A percentile compares a stretch with the other conserved stretches of the same genome.
Conservation (phyloP, 2,888 invertebrate genomes). For the Caradrina clavipalpis region DNA sequence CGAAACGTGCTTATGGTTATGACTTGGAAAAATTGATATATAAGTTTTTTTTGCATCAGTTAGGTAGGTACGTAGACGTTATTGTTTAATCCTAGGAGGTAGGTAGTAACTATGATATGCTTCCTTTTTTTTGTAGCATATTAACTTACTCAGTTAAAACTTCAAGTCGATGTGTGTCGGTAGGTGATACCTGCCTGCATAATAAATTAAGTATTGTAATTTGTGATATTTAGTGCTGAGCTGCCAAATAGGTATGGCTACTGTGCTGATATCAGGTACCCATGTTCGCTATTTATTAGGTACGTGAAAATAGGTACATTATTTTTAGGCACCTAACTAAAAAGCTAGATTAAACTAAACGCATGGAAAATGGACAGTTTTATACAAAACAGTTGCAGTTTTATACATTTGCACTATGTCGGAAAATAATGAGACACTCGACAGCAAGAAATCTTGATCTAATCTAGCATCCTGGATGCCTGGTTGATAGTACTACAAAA, state of each 20-base stretch:
- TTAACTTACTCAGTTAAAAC: neutral
- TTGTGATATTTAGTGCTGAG: too few relatives aligned
- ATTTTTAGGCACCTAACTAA: too few relatives aligned
- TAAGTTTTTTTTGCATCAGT: slow-evolving; percentile 18
- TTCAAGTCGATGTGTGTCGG: too few relatives aligned
- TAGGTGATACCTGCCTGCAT: too few relatives aligned
- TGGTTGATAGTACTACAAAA: neutral
- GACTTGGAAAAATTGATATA: slow-evolving; percentile 22
- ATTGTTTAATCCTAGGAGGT: slow-evolving; percentile 11
- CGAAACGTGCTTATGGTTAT: slow-evolving; percentile 41
- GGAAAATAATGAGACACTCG: neutral
- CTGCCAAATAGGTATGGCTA: too few relatives aligned
- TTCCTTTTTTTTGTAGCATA: neutral
- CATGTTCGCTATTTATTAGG: too few relatives aligned
- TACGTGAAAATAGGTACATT: neutral
- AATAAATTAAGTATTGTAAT: too few relatives aligned
- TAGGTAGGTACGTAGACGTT: slow-evolving; percentile 9
- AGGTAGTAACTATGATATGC: neutral
- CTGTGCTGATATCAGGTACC: too few relatives aligned
- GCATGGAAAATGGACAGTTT: neutral
- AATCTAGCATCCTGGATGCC: neutral
- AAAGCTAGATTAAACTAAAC: neutral
- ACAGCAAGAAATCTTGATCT: too few relatives aligned
- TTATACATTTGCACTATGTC: neutral
- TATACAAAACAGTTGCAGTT: slow-evolving; percentile 3